Base-by-base conservation (phyloP, 2,888 invertebrate species). In the Caenorhabditis doughertyi region DNA sequence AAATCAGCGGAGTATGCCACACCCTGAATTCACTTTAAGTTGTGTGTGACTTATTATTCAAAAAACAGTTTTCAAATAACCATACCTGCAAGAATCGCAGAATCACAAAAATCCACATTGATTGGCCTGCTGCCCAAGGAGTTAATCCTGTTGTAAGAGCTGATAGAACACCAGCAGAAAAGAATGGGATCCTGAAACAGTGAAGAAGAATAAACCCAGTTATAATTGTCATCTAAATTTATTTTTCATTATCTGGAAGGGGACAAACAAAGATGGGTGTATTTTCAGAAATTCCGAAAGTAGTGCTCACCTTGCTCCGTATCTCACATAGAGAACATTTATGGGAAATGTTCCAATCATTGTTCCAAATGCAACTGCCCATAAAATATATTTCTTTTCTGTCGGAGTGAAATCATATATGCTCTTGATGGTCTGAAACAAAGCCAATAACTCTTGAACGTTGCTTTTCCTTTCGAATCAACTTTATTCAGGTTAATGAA, bases 291-390 rank as follows among this genome's bases (percentile, higher is more conserved):
- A 39, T 39, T n/a, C n/a, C 39, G 39, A 58, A 29, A 16, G 9
- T 23, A n/a, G n/a, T 32, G n/a, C 79, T 44, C 21, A 87, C 83
- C 85, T 85, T 5, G 89, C 88, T 42, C 89, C 89, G 65, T 76
- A 88, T 55, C 70, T 81, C 0, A 88, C 84, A 65, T 88, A 89
- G 1, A 85, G 72, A 58, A 79, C 79, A 49, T 87, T 89, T 55
- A 89, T 86, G 7, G 89, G 89, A 58, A 89, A 87, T 7, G 88
- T 88, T 25, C 87, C 88, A 5, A 87, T 16, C 47, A 89, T 85
- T 11, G 88, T 87, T 4, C 89, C 89, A 11, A 85, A 68, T 9
- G 88, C 89, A 2, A 89, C 88, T 8, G 88, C 85, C 88, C 89
- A 89, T 18, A 88, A 56, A 13, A 89, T 87, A 25, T 73, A 70